Evolutionary conservation across 1,140 invertebrate genomes (phyloP).

Genomic region (Thaumetopoea pityocampa): DNA sequence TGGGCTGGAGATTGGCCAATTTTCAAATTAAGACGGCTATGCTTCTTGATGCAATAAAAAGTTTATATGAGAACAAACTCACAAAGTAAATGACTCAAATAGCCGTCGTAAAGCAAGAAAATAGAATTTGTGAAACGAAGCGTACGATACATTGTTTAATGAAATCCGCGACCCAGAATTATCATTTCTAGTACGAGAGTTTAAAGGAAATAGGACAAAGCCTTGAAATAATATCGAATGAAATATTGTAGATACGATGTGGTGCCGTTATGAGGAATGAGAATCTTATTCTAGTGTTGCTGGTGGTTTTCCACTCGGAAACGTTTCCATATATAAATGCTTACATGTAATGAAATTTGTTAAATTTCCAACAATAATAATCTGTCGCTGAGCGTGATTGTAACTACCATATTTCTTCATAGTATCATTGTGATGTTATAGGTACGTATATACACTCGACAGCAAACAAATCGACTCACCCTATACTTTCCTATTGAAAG

Average conservation of each 20-base stretch:
- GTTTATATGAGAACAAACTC: not conserved
- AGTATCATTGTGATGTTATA: too few relatives aligned
- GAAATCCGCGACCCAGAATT: constrained; percentile 1
- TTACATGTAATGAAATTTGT: constrained; percentile 2
- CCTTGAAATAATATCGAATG: constrained; percentile 10
- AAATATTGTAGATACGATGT: not conserved
- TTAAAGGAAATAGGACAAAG: constrained; percentile 9
- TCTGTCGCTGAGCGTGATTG: too few relatives aligned
- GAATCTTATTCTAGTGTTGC: constrained; percentile 10
- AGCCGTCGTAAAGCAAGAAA: not conserved
- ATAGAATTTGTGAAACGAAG: not conserved
- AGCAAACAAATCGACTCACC: too few relatives aligned
- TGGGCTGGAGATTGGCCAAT: constrained; percentile 3
- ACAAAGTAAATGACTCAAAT: not conserved
- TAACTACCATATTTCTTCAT: too few relatives aligned
- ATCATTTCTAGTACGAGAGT: not conserved
- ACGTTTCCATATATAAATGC: constrained; percentile 3
- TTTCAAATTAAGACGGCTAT: constrained; percentile 2
- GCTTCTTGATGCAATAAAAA: not conserved
- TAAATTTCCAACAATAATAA: too few relatives aligned
- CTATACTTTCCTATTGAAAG: too few relatives aligned
- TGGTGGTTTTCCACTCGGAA: constrained; percentile 10
- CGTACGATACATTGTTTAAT: constrained; percentile 6
- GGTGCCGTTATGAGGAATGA: constrained; percentile 7
- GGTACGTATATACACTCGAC: too few relatives aligned